These are phyloP conservation scores for Ctenoplectra terminalis DNA, from an alignment of 1,140 invertebrate species.

Conservation along the genomic window DNA sequence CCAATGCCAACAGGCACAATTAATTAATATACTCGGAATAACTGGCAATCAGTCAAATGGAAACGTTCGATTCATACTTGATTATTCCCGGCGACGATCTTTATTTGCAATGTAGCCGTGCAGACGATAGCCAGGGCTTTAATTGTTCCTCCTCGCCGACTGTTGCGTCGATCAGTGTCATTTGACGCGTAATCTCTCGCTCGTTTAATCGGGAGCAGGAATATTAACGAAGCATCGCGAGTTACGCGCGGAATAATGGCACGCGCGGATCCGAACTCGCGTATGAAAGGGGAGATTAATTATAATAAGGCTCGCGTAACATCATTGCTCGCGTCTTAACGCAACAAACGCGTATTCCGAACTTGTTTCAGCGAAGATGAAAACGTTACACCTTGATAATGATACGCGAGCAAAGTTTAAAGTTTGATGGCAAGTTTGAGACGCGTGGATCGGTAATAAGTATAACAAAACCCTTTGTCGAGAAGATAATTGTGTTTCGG, in stretches of 20 bases:
- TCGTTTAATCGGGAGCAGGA: slow-evolving; percentile 3
- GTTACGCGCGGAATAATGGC: too few species aligned
- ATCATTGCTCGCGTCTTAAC: not conserved
- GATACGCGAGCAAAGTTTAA: too few species aligned
- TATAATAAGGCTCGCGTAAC: slow-evolving; percentile 1
- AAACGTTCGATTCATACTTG: not conserved
- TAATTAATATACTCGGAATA: not conserved
- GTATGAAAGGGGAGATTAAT: too few species aligned
- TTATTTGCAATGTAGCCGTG: not conserved
- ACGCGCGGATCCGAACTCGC: not conserved
- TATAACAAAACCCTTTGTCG: too few species aligned
- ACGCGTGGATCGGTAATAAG: too few species aligned
- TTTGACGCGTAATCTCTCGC: too few species aligned
- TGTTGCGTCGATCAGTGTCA: not conserved
- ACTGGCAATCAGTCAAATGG: not conserved
- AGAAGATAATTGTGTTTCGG: too few species aligned
- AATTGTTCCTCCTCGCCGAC: not conserved
- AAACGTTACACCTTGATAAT: too few species aligned
- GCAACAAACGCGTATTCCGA: too few species aligned
- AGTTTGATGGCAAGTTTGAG: too few species aligned
- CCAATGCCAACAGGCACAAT: not conserved
- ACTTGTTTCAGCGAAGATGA: not conserved
- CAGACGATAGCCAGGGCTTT: not conserved
- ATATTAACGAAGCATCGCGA: too few species aligned
- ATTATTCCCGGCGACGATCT: not conserved